These are phyloP conservation scores for Clivina fossor DNA, from an alignment of 2,888 invertebrate species.

Conservation along the genomic window DNA sequence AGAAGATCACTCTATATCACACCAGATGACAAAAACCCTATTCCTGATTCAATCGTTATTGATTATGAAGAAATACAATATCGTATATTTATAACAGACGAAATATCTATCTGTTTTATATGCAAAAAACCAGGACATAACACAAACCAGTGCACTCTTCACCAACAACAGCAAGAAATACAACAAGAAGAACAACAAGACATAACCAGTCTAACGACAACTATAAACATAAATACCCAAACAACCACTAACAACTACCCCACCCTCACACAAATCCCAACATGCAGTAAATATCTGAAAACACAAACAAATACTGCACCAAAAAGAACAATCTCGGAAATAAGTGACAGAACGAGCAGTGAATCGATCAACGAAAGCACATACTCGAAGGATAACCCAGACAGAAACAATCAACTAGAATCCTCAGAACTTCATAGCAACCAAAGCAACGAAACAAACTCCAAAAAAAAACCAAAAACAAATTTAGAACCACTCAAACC, in stretches of 20 bases:
- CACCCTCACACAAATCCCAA: too few relatives aligned
- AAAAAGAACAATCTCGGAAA: too few relatives aligned
- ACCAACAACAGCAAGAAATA: background rate
- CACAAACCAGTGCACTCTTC: background rate
- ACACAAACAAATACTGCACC: too few relatives aligned
- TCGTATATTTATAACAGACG: background rate
- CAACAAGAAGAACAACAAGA: background rate
- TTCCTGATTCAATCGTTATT: background rate
- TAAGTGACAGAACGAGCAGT: too few relatives aligned
- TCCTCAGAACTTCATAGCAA: background rate
- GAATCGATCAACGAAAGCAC: too few relatives aligned
- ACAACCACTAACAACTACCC: too few relatives aligned
- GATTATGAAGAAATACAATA: conserved; percentile 5
- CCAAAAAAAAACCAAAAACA: background rate
- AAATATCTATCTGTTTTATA: background rate
- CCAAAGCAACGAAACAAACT: background rate
- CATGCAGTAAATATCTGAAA: too few relatives aligned
- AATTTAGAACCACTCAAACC: background rate
- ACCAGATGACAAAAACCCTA: background rate
- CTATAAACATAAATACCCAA: too few relatives aligned
- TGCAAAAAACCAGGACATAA: conserved; percentile 4
- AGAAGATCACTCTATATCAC: conserved; percentile 6
- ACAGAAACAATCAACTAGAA: too few relatives aligned
- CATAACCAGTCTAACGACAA: too few relatives aligned
- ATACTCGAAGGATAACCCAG: too few relatives aligned